Percentiles rank a stretch among this genome's conserved stretches.
These are phyloP conservation scores for Zaprionus lineosus DNA, from an alignment of 2,888 invertebrate genomes.

Conservation along the genomic window DNA sequence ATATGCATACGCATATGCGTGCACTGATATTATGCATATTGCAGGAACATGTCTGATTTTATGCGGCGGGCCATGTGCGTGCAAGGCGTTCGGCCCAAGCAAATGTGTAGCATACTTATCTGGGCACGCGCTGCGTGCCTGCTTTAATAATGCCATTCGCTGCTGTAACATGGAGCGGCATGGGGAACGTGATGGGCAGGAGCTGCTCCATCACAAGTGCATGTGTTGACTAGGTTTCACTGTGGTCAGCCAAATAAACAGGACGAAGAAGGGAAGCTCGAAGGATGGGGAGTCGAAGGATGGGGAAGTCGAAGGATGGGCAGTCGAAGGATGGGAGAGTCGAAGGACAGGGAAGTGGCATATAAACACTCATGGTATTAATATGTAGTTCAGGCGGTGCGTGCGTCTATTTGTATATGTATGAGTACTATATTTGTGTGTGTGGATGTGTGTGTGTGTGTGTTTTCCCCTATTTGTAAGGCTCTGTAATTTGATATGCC, in stretches of 20 bases:
- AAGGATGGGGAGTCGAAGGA: too few relatives aligned
- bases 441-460: too few relatives aligned
- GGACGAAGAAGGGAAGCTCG: too few relatives aligned
- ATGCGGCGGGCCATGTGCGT: too few relatives aligned
- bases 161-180: conserved; percentile 12
- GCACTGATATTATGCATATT: conserved; percentile 2
- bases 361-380: not conserved
- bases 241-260: too few relatives aligned
- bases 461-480: conserved; percentile 27
- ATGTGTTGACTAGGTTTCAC: conserved; percentile 40
- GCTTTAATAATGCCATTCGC: conserved; percentile 54
- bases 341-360: not conserved
- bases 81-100: conserved; percentile 16
- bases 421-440: too few relatives aligned
- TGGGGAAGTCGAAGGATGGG: too few relatives aligned
- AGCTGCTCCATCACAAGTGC: conserved; percentile 36
- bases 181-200: not conserved
- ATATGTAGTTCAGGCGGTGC: conserved; percentile 11
- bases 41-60: conserved; percentile 16
- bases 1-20: conserved; percentile 15
- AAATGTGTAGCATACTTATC: conserved; percentile 55
- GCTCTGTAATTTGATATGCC: conserved; percentile 60
- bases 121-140: conserved; percentile 42
- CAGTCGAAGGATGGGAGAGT: not conserved
- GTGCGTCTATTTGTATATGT: too few relatives aligned